These are phyloP conservation scores for Gymnothorax reevesii DNA, from an alignment of 2,797 vertebrate species.

Conservation along the genomic window DNA sequence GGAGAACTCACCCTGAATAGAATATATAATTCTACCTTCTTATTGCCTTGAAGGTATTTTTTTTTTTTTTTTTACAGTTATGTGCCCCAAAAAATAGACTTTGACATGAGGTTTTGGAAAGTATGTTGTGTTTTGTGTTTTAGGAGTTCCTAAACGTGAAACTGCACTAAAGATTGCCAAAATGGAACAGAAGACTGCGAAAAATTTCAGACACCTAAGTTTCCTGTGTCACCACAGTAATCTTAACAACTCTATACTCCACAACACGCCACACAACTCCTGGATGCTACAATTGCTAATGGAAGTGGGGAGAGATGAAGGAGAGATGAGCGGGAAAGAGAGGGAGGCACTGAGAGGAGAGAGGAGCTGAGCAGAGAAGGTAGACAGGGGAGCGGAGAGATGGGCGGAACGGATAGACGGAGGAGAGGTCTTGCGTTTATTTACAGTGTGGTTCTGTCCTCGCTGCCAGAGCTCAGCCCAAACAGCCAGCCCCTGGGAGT, in stretches of 20 bases:
- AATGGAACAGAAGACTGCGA: background rate
- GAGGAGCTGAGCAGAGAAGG: background rate
- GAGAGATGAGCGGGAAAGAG: background rate
- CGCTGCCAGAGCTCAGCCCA: background rate
- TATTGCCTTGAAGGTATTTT: background rate
- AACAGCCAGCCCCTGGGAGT: background rate
- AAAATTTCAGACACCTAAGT: background rate
- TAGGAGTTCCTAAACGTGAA: background rate
- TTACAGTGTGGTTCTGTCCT: background rate
- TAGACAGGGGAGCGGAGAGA: conserved; percentile 21
- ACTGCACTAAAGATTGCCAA: background rate
- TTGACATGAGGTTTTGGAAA: background rate
- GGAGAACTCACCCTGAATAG: too few relatives aligned
- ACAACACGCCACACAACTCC: background rate
- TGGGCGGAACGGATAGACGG: background rate
- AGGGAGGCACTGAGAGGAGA: conserved; percentile 15
- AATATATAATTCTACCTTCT: background rate
- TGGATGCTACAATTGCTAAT: background rate
- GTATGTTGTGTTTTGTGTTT: background rate
- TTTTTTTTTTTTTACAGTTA: background rate
- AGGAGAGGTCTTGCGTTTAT: background rate
- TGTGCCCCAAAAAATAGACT: background rate
- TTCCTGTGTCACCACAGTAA: background rate
- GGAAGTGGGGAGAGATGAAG: background rate
- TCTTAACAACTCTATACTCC: background rate